Conservation (phyloP, 2,113 vertebrate genomes). For the Chionis minor region DNA sequence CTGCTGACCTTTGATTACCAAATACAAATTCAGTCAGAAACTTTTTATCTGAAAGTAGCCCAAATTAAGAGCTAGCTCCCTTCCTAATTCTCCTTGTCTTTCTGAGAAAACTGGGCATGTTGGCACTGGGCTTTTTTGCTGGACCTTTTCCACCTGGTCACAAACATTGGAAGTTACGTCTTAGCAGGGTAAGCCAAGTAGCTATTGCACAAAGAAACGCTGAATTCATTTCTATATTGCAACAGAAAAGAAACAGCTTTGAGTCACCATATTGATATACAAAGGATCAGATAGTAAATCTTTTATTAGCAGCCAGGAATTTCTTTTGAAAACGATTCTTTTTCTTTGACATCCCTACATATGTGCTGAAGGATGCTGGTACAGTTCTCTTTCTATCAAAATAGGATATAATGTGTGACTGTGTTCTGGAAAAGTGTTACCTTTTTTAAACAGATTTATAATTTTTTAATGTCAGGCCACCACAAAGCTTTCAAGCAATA, state of each 20-base stretch:
- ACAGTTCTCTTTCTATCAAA: constrained; percentile 56
- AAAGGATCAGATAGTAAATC: constrained; percentile 25
- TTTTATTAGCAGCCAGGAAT: constrained; percentile 31
- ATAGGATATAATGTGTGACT: constrained; percentile 55
- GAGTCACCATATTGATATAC: constrained; percentile 1
- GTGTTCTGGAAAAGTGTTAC: constrained; percentile 59
- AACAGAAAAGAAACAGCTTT: constrained; percentile 6
- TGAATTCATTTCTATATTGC: neutral
- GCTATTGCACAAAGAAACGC: neutral
- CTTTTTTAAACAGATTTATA: constrained; percentile 60
- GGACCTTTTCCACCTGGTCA: neutral
- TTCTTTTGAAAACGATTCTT: constrained; percentile 17
- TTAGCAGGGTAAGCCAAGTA: neutral
- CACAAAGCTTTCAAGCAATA: constrained; percentile 54
- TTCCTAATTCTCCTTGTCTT: neutral
- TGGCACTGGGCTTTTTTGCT: neutral
- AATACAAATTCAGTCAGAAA: neutral
- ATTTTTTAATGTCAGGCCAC: constrained; percentile 61
- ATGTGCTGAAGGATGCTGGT: constrained; percentile 55
- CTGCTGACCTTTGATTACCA: neutral
- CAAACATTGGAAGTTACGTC: neutral
- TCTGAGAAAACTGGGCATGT: neutral
- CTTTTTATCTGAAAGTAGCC: neutral
- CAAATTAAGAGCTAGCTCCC: neutral
- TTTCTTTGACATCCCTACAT: constrained; percentile 52